Percentiles rank a stretch among this genome's conserved stretches.
These are phyloP conservation scores for Pogonomyrmex barbatus DNA, from an alignment of 1,140 invertebrate genomes.

Conservation along the genomic window DNA sequence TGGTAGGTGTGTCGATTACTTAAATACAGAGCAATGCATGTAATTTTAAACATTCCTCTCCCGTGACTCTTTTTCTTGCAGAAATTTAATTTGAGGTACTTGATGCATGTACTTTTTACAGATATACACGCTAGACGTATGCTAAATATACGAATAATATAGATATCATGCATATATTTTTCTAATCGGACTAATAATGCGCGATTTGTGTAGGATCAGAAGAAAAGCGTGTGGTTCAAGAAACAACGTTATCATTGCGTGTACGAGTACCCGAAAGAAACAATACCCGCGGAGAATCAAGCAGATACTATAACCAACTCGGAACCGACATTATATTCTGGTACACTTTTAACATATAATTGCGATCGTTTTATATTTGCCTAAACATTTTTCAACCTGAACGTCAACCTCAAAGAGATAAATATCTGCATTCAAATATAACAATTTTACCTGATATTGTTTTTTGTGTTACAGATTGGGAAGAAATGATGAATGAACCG, in stretches of 20 bases:
- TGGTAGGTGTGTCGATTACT: slow-evolving; percentile 80
- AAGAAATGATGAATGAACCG: slow-evolving; percentile 84
- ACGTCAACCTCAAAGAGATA: neutral
- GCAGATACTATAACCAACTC: slow-evolving; percentile 78
- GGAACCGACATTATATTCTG: slow-evolving; percentile 82
- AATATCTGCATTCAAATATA: neutral
- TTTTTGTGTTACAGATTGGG: slow-evolving; percentile 80
- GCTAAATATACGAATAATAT: slow-evolving; percentile 59
- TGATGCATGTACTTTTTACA: slow-evolving; percentile 62
- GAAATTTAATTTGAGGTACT: slow-evolving; percentile 74
- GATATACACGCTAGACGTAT: slow-evolving; percentile 50
- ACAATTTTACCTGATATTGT: neutral
- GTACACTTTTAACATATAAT: slow-evolving; percentile 60
- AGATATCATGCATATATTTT: slow-evolving; percentile 28
- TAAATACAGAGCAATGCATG: slow-evolving; percentile 62
- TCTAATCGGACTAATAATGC: slow-evolving; percentile 41
- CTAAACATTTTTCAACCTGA: neutral
- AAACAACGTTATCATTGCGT: slow-evolving; percentile 93
- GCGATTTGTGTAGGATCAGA: slow-evolving; percentile 84
- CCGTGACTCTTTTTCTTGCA: slow-evolving; percentile 66
- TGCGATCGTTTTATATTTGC: neutral
- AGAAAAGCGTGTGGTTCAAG: slow-evolving; percentile 92
- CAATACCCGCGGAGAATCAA: slow-evolving; percentile 76
- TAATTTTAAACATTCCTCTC: slow-evolving; percentile 66
- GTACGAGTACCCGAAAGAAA: slow-evolving; percentile 93